These are phyloP conservation scores for Callinectes sapidus DNA, from an alignment of 2,888 invertebrate genomes.

Conservation along the genomic window DNA sequence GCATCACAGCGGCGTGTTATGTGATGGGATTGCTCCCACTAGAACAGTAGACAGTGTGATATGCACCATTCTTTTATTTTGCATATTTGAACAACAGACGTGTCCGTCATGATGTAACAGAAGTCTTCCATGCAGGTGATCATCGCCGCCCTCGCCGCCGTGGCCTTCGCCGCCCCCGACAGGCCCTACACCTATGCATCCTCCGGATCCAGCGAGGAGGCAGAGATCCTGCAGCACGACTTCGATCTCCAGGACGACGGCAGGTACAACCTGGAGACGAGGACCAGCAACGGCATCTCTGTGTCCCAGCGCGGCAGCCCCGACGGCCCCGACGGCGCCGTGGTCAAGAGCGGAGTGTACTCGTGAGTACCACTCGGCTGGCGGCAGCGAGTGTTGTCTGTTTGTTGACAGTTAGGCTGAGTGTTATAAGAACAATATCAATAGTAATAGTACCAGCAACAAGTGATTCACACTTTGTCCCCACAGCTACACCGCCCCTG, in stretches of 20 bases:
- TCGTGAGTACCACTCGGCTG: slow-evolving; percentile 41
- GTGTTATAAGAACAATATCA: too few species aligned
- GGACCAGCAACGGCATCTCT: slow-evolving; percentile 59
- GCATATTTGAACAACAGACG: background rate
- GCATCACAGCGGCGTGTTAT: background rate
- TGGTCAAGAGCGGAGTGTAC: slow-evolving; percentile 47
- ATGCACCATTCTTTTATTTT: background rate
- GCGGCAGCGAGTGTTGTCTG: background rate
- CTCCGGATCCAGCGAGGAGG: slow-evolving; percentile 25
- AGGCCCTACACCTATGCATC: background rate
- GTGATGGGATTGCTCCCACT: background rate
- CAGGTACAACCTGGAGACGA: slow-evolving; percentile 53
- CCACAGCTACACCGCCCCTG: slow-evolving; percentile 57
- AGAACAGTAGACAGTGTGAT: too few species aligned
- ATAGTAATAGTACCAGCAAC: background rate
- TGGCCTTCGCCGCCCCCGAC: slow-evolving; percentile 57
- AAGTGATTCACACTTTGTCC: background rate
- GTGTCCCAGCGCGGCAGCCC: slow-evolving; percentile 50
- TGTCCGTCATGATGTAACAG: background rate
- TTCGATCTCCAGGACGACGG: slow-evolving; percentile 44
- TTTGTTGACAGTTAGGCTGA: background rate
- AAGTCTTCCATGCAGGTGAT: slow-evolving; percentile 44
- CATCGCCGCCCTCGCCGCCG: slow-evolving; percentile 53
- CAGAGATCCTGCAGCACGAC: slow-evolving; percentile 45
- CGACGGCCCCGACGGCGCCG: slow-evolving; percentile 41